These are phyloP conservation scores for Prinia subflava DNA, from an alignment of 2,113 vertebrate genomes.

Conservation along the genomic window DNA sequence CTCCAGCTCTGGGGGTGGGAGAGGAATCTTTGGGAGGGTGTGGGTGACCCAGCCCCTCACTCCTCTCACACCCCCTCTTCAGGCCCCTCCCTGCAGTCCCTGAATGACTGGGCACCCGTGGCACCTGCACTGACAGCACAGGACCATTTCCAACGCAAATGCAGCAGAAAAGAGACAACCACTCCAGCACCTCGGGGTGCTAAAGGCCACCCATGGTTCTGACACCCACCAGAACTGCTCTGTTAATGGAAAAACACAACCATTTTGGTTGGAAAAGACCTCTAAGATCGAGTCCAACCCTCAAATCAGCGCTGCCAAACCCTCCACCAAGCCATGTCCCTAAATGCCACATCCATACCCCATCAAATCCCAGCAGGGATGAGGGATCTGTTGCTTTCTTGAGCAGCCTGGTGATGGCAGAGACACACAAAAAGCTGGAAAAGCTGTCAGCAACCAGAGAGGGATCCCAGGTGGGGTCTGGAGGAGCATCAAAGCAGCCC, in stretches of 20 bases:
- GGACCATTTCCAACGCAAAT: neutral
- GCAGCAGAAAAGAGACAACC: neutral
- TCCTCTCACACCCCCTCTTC: neutral
- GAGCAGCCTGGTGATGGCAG: neutral
- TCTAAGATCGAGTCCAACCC: rapidly evolving
- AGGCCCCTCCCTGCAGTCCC: neutral
- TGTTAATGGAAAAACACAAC: neutral
- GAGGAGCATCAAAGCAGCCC: neutral
- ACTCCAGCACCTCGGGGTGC: rapidly evolving
- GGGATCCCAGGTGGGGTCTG: neutral
- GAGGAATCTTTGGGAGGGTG: neutral
- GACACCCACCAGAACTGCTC: neutral
- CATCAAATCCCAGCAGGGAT: neutral
- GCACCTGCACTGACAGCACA: neutral
- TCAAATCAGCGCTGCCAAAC: neutral
- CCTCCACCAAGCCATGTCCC: neutral
- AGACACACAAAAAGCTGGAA: neutral
- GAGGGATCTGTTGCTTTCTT: neutral
- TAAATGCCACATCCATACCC: neutral
- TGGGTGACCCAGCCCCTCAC: neutral
- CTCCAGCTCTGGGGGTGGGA: rapidly evolving
- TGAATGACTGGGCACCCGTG: rapidly evolving
- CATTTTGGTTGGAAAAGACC: neutral
- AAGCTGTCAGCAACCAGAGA: neutral
- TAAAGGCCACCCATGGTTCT: rapidly evolving